Percentiles rank a stretch among this genome's conserved stretches.
phyloP scores from a whole-genome alignment of 2,113 vertebrate genomes.

The Leptosomus discolor region DNA sequence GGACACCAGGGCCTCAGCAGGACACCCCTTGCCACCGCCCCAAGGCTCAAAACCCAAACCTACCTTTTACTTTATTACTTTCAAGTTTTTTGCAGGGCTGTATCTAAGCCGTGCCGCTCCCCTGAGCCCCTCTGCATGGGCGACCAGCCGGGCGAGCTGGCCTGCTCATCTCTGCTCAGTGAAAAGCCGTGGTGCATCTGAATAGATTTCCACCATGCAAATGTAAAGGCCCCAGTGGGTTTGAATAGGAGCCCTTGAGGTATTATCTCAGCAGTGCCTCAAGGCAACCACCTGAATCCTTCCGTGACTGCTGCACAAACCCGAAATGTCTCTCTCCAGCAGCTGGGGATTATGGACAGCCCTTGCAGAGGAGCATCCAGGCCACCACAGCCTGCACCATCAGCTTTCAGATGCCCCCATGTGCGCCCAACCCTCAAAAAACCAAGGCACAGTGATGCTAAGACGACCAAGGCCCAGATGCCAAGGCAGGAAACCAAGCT shows the following conservation, averaged over 20 bases:
- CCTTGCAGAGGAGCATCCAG: background rate
- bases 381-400: background rate
- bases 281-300: conserved; percentile 58
- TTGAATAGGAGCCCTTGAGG: conserved; percentile 44
- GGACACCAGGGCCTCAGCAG: background rate
- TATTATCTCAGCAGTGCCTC: conserved; percentile 41
- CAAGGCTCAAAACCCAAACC: fast-evolving
- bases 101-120: background rate
- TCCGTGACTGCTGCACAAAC: background rate
- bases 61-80: background rate
- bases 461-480: background rate
- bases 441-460: background rate
- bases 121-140: background rate
- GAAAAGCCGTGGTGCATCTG: background rate
- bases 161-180: background rate
- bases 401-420: background rate
- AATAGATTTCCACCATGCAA: background rate
- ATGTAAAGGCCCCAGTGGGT: background rate
- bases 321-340: background rate
- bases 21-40: background rate
- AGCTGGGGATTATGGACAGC: background rate
- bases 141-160: background rate
- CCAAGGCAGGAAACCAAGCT: conserved; percentile 4
- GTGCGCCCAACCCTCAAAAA: background rate
- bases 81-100: background rate